Evolutionary conservation across 1,140 invertebrate genomes (phyloP), one percentile per base, ranked within the genome.

Genomic region (Venturia canescens): DNA sequence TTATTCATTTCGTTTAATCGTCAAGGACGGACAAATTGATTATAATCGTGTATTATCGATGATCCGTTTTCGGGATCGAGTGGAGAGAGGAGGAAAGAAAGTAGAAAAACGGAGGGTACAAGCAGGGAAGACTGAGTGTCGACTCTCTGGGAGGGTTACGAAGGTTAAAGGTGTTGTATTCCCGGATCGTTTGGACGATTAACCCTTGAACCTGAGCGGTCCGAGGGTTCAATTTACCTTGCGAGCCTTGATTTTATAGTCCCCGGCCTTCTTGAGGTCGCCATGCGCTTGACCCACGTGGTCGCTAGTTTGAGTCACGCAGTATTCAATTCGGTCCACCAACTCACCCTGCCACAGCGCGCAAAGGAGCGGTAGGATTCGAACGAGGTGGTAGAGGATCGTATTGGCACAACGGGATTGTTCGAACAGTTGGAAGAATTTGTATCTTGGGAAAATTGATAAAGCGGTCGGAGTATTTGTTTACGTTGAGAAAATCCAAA

Each of bases 241-340:
- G 93, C 97, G 94, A 85, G 97, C 96, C 92, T 97, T 97, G 87
- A 92, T 94, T 88, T 96, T 95, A 93, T 97, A 98, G 86, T 95
- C 94, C 87, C 96, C 93, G 70, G 97, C 97, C 87, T 94, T 94
- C 87, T 93, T 94, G 38, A 98, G 95, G 89, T 98, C 95, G 80
- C 93, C 93, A 86, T 95, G 95, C 80, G 96, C 97, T 74, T 94
- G 93, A 88, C 95, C 94, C 83, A 98, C 95, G 92, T 96, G 96
- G 91, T 98, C 96, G 84, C 89, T 90, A 81, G 96, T 95, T 89
- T 96, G 94, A 85, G 95, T 94, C 71, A 98, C 97, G 92, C 98
- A 96, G 93, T 96, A 96, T 93, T 98, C 97, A 91, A 98, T 97
- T 88, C 96, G 93, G 93, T 98, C 97, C 87, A 98, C 95, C 94